Percentiles rank a stretch among this genome's conserved stretches.
These are phyloP conservation scores for Corapipo altera DNA, from an alignment of 2,113 vertebrate species.

Conservation along the genomic window DNA sequence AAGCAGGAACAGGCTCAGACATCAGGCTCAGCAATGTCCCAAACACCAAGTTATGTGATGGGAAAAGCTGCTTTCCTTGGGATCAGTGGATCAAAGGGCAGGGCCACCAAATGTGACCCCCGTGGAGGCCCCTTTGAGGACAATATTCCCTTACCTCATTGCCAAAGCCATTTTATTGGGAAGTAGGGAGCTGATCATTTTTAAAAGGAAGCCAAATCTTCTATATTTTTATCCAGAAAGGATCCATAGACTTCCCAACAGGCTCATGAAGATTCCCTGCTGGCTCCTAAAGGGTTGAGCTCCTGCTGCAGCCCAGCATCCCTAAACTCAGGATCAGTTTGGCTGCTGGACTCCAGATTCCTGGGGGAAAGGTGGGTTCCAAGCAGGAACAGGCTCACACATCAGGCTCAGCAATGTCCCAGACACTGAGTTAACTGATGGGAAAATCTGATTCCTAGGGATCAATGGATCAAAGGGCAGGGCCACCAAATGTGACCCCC, in stretches of 20 bases:
- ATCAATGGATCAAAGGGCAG: background rate
- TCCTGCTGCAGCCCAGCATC: background rate
- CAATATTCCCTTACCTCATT: rapidly evolving
- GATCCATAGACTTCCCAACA: background rate
- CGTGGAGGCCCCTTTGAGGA: background rate
- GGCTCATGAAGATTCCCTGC: background rate
- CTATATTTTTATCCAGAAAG: background rate
- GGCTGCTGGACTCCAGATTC: background rate
- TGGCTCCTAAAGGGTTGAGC: background rate
- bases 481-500: background rate
- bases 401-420: background rate
- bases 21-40: background rate
- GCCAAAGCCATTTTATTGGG: background rate
- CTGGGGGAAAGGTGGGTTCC: background rate
- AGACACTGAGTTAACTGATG: rapidly evolving
- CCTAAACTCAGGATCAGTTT: too few relatives aligned
- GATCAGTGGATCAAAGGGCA: background rate
- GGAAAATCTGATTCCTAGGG: background rate
- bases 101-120: background rate
- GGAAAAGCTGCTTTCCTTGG: background rate
- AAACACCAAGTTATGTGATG: rapidly evolving
- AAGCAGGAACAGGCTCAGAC: background rate
- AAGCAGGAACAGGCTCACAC: background rate
- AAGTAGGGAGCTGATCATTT: background rate
- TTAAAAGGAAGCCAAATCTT: background rate